phyloP scores from a whole-genome alignment of 2,797 vertebrate species.

The Morus bassanus region DNA sequence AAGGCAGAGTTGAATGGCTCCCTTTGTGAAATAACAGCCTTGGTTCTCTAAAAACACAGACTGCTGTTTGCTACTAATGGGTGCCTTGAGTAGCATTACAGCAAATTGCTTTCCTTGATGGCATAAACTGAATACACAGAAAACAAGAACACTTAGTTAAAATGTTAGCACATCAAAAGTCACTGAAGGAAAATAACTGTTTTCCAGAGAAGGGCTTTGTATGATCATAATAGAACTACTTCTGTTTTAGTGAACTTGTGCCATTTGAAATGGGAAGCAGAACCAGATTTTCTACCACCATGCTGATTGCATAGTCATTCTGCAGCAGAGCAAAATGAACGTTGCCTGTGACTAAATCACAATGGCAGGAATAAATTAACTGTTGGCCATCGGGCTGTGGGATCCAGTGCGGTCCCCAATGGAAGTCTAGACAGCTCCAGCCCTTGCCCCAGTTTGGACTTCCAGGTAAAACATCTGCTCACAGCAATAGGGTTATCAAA shows the following conservation, averaged over 20 bases:
- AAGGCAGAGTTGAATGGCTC: constrained; percentile 28
- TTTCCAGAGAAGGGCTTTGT: not conserved
- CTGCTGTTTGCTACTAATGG: constrained; percentile 55
- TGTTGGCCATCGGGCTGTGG: not conserved
- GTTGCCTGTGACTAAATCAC: not conserved
- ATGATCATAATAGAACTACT: not conserved
- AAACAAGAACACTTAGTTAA: constrained; percentile 38
- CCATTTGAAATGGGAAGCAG: not conserved
- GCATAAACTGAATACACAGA: constrained; percentile 32
- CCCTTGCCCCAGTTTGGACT: not conserved
- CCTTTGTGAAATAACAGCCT: constrained; percentile 47
- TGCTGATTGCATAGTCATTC: not conserved
- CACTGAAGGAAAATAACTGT: constrained; percentile 31
- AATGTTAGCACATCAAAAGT: constrained; percentile 46
- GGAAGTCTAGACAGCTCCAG: not conserved
- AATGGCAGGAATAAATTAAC: not conserved
- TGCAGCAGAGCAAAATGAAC: not conserved
- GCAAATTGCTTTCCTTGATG: constrained; percentile 63
- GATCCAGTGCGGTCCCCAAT: not conserved
- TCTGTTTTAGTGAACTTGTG: not conserved
- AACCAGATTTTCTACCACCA: not conserved
- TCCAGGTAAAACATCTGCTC: not conserved
- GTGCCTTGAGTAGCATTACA: constrained; percentile 55
- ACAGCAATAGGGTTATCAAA: not conserved
- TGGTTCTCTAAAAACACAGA: constrained; percentile 62